Percentiles rank a stretch among this genome's conserved stretches.
These are phyloP conservation scores for Sinohyriopsis cumingii DNA, from an alignment of 2,888 invertebrate species.

Conservation along the genomic window DNA sequence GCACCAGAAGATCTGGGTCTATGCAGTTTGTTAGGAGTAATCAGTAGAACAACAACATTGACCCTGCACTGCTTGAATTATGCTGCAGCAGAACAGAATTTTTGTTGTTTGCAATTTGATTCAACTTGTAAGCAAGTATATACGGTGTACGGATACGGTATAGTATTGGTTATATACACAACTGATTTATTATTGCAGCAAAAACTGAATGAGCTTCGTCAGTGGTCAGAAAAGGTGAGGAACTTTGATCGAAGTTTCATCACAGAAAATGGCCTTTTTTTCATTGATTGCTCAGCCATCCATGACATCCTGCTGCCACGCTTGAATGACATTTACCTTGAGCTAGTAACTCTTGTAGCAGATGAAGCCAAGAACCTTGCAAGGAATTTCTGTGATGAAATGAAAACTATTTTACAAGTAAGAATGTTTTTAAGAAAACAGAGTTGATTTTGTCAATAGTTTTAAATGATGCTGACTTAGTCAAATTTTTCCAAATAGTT, in stretches of 20 bases:
- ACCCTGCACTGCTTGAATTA: no score
- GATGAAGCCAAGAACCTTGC: constrained; percentile 61
- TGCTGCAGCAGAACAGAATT: no score
- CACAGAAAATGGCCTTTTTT: constrained; percentile 66
- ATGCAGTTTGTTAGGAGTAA: no score
- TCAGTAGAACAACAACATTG: no score
- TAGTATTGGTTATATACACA: no score
- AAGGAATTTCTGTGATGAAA: constrained; percentile 62
- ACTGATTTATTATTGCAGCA: constrained; percentile 52
- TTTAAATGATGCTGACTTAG: background rate
- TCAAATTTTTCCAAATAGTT: background rate
- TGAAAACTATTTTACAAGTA: constrained; percentile 61
- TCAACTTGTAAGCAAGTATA: no score
- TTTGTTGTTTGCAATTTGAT: no score
- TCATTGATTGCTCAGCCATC: constrained; percentile 63
- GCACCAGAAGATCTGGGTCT: no score
- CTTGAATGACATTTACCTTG: constrained; percentile 64
- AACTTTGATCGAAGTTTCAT: constrained; percentile 64
- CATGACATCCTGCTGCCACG: constrained; percentile 63
- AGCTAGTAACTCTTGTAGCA: constrained; percentile 65
- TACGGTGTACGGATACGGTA: no score
- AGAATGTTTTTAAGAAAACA: background rate
- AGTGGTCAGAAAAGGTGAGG: constrained; percentile 67
- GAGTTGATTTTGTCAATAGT: background rate
- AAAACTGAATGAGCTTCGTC: constrained; percentile 67